Conservation (phyloP, 2,888 invertebrate species). For the Pteria penguin region DNA sequence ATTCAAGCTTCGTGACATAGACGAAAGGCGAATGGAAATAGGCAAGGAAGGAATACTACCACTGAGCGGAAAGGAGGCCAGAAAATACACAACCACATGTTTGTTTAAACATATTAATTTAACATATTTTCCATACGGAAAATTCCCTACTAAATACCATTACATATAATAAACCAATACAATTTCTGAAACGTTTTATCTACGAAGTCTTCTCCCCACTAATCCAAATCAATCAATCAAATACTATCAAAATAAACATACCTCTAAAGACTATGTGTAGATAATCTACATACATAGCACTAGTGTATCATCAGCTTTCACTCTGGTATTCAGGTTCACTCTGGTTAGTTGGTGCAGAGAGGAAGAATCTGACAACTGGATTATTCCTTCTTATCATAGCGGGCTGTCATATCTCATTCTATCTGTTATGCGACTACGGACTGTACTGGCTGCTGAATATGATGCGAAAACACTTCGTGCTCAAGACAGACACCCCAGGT, state of each 20-base stretch:
- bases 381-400: conserved; percentile 84
- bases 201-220: no score
- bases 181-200: no score
- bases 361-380: conserved; percentile 82
- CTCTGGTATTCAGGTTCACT: conserved; percentile 50
- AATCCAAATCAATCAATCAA: no score
- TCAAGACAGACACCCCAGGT: conserved; percentile 71
- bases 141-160: no score
- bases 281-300: no score
- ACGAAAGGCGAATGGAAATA: conserved; percentile 70
- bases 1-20: conserved; percentile 71
- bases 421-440: conserved; percentile 89
- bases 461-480: conserved; percentile 81
- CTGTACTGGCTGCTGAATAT: conserved; percentile 87
- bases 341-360: conserved; percentile 84
- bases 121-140: no score
- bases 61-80: conserved; percentile 73
- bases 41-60: conserved; percentile 79
- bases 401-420: conserved; percentile 86
- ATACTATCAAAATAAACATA: no score
- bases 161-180: no score
- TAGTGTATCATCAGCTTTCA: no score
- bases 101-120: no score
- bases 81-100: conserved; percentile 80
- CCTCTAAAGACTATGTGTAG: no score